Evolutionary conservation across 2,113 vertebrate species (phyloP).

Genomic region (Microcebus murinus): DNA sequence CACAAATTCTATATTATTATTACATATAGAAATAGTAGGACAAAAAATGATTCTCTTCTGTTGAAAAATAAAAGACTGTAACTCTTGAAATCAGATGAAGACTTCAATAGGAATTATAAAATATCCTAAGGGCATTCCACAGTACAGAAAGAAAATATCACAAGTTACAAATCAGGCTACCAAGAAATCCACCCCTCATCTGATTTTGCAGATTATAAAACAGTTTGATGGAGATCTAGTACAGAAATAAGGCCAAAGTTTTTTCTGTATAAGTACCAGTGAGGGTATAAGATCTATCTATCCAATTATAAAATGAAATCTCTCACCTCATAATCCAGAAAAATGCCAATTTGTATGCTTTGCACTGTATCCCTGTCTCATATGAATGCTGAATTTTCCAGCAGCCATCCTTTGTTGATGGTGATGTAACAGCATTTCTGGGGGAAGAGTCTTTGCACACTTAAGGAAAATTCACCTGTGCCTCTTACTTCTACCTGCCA

Average conservation of each 20-base stretch:
- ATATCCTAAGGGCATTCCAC: too few relatives aligned
- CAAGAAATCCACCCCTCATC: not conserved
- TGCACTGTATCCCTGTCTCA: not conserved
- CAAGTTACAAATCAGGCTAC: not conserved
- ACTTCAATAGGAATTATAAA: too few relatives aligned
- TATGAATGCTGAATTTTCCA: not conserved
- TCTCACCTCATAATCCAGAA: conserved; percentile 46
- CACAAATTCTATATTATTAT: too few relatives aligned
- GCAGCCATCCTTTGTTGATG: conserved; percentile 19
- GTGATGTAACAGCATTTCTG: not conserved
- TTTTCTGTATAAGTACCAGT: conserved; percentile 58
- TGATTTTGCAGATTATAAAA: not conserved
- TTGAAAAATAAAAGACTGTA: too few relatives aligned
- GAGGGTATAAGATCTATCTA: conserved; percentile 45
- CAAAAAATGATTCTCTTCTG: too few relatives aligned
- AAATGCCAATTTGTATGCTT: not conserved
- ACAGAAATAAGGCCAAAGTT: conserved; percentile 50
- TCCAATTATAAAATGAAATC: conserved; percentile 58
- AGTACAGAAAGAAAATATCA: too few relatives aligned
- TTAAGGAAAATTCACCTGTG: not conserved
- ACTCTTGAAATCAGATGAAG: too few relatives aligned
- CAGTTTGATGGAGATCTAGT: conserved; percentile 74
- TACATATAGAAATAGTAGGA: too few relatives aligned
- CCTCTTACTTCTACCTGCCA: conserved; percentile 40
- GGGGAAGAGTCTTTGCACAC: conserved; percentile 20